Evolutionary conservation across 1,140 invertebrate genomes (phyloP).

Genomic region (Conus ventricosus): DNA sequence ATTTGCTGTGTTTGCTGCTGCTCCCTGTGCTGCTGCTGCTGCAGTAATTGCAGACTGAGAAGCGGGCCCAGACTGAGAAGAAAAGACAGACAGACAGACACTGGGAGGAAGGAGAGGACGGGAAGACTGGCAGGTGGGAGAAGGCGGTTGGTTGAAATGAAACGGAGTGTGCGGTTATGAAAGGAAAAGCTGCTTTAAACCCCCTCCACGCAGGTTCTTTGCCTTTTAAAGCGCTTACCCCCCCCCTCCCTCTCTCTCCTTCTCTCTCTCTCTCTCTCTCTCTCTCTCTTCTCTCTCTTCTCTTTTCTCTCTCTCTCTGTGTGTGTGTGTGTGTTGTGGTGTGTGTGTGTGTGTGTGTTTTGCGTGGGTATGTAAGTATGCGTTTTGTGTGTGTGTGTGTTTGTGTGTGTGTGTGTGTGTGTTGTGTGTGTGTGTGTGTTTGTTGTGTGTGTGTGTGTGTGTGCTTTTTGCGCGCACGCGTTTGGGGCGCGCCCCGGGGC

Average conservation of each 20-base stretch:
- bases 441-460: neutral
- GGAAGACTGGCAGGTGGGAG: too few species aligned
- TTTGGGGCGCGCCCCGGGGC: too few species aligned
- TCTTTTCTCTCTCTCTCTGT: neutral
- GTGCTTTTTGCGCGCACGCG: neutral
- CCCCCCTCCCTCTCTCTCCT: neutral
- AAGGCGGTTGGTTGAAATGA: too few species aligned
- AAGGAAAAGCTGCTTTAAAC: neutral
- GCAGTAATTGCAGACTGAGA: too few species aligned
- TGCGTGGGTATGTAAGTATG: too few species aligned
- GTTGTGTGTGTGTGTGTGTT: neutral
- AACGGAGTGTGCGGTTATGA: too few species aligned
- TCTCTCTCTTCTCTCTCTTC: neutral
- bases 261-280: neutral
- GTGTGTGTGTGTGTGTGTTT: neutral
- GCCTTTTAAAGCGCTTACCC: neutral
- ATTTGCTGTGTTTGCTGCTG: too few species aligned
- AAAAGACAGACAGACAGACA: too few species aligned
- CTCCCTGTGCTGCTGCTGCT: too few species aligned
- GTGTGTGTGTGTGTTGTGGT: neutral
- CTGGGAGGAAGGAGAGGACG: too few species aligned
- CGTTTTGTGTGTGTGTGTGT: neutral
- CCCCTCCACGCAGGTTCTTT: neutral
- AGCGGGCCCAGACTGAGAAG: too few species aligned
- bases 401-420: neutral